Evolutionary conservation across 2,888 invertebrate species (phyloP).

Genomic region (Ectemnius continuus): DNA sequence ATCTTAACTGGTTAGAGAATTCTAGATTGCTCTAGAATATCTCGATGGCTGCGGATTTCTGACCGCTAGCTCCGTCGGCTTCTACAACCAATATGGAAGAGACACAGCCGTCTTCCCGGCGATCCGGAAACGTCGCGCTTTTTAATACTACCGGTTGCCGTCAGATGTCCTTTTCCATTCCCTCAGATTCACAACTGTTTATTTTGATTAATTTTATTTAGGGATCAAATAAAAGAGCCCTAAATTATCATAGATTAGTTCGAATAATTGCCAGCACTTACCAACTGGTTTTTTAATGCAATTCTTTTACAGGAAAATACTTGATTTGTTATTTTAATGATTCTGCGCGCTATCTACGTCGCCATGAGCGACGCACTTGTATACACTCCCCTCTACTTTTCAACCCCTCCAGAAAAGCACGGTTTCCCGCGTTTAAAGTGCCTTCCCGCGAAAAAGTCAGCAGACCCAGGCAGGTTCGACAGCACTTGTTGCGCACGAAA

Average conservation of each 20-base stretch:
- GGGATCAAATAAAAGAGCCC: no score
- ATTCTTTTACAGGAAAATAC: neutral
- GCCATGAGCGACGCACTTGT: neutral
- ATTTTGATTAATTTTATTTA: no score
- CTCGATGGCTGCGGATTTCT: constrained; percentile 65
- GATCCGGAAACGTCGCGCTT: constrained; percentile 27
- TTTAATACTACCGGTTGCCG: neutral
- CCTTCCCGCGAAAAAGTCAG: constrained; percentile 59
- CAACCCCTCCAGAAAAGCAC: neutral
- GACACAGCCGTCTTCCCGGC: constrained; percentile 16
- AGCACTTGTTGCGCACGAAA: constrained; percentile 28
- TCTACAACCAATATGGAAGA: constrained; percentile 71
- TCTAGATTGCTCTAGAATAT: constrained; percentile 66
- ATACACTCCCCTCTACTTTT: constrained; percentile 13
- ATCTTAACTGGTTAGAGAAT: constrained; percentile 61
- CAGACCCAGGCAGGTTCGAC: neutral
- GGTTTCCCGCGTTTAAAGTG: constrained; percentile 66
- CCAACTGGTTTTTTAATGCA: no score
- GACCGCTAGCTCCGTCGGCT: constrained; percentile 53
- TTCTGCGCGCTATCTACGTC: constrained; percentile 1
- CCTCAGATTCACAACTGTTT: no score
- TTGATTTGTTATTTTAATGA: neutral
- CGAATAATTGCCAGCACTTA: no score
- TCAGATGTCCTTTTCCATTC: constrained; percentile 18
- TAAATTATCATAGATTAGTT: no score